These are phyloP conservation scores for Cetonia aurata DNA, from an alignment of 2,888 invertebrate species.

Conservation along the genomic window DNA sequence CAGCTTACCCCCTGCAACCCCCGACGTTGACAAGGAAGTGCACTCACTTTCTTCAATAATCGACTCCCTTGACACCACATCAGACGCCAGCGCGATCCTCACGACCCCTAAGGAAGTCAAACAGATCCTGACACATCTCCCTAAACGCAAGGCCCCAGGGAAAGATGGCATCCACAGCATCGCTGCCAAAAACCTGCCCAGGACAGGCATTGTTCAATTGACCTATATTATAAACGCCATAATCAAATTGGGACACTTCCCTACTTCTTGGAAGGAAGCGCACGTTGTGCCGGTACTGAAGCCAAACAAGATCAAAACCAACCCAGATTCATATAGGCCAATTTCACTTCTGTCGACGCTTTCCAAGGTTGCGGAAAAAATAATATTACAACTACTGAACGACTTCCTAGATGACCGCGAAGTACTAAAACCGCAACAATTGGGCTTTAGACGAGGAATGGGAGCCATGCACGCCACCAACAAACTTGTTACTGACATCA, in stretches of 20 bases:
- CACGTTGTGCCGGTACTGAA: conserved; percentile 50
- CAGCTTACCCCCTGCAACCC: too few species aligned
- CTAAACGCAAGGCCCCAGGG: conserved; percentile 34
- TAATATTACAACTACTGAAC: neutral
- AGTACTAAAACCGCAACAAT: neutral
- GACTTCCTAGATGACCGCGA: neutral
- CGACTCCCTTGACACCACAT: neutral
- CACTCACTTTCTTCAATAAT: neutral
- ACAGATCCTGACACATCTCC: neutral
- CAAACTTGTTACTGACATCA: neutral
- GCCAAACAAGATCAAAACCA: conserved; percentile 41
- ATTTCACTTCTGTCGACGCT: neutral
- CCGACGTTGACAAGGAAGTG: neutral
- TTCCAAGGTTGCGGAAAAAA: neutral
- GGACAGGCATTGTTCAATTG: conserved; percentile 52
- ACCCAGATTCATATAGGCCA: neutral
- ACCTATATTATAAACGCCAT: conserved; percentile 50
- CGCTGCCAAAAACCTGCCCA: conserved; percentile 50
- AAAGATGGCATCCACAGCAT: conserved; percentile 32
- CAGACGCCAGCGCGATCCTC: neutral
- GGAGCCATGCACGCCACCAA: neutral
- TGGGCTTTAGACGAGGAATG: neutral
- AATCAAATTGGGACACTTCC: conserved; percentile 49
- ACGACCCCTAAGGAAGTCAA: neutral
- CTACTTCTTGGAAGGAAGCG: conserved; percentile 51